A percentile compares a stretch with the other conserved stretches of the same genome.
phyloP scores from a whole-genome alignment of 1,140 invertebrate species.

The Spodoptera litura region DNA sequence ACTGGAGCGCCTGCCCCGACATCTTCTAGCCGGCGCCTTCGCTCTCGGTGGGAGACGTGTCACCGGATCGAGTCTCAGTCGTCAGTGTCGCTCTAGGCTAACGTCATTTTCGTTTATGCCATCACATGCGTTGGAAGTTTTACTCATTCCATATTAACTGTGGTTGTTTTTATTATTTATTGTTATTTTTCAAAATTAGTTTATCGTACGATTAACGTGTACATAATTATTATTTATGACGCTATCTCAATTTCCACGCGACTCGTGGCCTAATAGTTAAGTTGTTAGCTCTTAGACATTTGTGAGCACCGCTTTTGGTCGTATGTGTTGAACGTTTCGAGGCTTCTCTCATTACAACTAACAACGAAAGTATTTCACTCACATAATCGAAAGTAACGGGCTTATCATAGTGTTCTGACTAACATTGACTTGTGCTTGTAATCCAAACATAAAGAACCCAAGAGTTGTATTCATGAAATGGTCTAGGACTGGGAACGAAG shows the following conservation, averaged over 20 bases:
- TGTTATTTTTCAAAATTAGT: constrained; percentile 44
- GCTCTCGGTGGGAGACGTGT: constrained; percentile 7
- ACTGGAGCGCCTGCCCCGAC: constrained; percentile 97
- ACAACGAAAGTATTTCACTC: constrained; percentile 37
- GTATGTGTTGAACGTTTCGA: constrained; percentile 29
- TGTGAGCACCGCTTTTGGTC: constrained; percentile 35
- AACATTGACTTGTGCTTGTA: constrained; percentile 31
- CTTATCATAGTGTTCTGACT: constrained; percentile 33
- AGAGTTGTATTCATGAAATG: neutral
- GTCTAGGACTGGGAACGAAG: constrained; percentile 1
- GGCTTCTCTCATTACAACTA: constrained; percentile 28
- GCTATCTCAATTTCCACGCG: constrained; percentile 37
- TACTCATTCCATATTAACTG: constrained; percentile 49
- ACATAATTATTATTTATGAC: constrained; percentile 36
- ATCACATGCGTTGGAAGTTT: constrained; percentile 36
- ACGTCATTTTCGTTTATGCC: constrained; percentile 35
- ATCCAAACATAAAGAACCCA: neutral
- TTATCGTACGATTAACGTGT: constrained; percentile 34
- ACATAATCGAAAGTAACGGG: constrained; percentile 37
- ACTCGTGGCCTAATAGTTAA: constrained; percentile 42
- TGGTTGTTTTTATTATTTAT: constrained; percentile 40
- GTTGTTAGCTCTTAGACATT: constrained; percentile 38
- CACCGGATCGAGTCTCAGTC: constrained; percentile 17
- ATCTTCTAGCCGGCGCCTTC: constrained; percentile 90
- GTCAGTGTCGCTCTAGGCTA: constrained; percentile 23